Conservation (phyloP, 1,140 invertebrate species). For the Meloidogyne floridensis region DNA sequence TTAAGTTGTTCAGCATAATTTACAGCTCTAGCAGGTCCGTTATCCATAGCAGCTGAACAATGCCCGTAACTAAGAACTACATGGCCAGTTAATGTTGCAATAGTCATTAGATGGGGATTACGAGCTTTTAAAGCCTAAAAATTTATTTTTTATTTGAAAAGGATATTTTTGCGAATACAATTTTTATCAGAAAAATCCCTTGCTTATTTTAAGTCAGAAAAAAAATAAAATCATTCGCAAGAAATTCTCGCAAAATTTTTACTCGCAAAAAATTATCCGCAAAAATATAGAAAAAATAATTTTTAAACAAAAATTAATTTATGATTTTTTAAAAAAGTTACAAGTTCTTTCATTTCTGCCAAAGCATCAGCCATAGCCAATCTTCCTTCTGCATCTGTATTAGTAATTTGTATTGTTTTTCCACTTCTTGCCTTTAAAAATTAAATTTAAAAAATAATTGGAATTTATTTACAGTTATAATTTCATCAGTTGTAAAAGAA, state of each 20-base stretch:
- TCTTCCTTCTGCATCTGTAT: conserved; percentile 92
- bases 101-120: conserved; percentile 85
- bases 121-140: conserved; percentile 69
- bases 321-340: conserved; percentile 57
- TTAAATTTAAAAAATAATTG: not conserved
- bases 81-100: conserved; percentile 85
- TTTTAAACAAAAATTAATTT: not conserved
- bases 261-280: no score
- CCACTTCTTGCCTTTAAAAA: conserved; percentile 77
- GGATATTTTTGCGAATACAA: no score
- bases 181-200: no score
- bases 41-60: conserved; percentile 77
- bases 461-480: conserved; percentile 46
- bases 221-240: no score
- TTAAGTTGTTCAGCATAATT: conserved; percentile 74
- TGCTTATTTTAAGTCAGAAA: no score
- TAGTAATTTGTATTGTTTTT: conserved; percentile 80
- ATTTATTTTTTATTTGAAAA: not conserved
- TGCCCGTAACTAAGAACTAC: conserved; percentile 73
- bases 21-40: conserved; percentile 78
- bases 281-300: not conserved
- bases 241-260: no score
- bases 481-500: conserved; percentile 65
- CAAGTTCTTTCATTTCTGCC: conserved; percentile 72
- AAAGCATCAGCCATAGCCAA: conserved; percentile 92